These are phyloP conservation scores for Silvanus unidentatus DNA, from an alignment of 2,888 invertebrate genomes.

Conservation along the genomic window DNA sequence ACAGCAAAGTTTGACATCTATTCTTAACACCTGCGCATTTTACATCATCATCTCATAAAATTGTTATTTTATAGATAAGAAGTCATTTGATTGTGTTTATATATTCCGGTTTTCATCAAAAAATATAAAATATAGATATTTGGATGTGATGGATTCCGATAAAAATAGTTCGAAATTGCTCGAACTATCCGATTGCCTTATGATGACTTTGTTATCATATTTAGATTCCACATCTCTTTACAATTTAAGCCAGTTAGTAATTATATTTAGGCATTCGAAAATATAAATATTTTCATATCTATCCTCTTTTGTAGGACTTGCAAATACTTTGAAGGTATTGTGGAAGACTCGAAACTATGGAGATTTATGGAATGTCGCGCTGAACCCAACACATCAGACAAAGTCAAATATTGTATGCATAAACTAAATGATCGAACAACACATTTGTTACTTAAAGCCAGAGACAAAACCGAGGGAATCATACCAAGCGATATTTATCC, in stretches of 20 bases:
- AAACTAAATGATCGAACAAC: slow-evolving; percentile 31
- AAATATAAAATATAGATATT: too few species aligned
- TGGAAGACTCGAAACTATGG: slow-evolving; percentile 36
- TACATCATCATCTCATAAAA: too few species aligned
- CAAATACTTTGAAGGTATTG: slow-evolving; percentile 29
- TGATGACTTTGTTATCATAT: slow-evolving; percentile 33
- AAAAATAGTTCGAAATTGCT: slow-evolving; percentile 8
- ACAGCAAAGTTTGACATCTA: too few species aligned
- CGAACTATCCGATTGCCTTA: slow-evolving; percentile 33
- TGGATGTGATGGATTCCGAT: too few species aligned
- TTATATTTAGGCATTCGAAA: not conserved
- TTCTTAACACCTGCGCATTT: too few species aligned
- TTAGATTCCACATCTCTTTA: slow-evolving; percentile 36
- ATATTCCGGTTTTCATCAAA: too few species aligned
- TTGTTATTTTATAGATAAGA: too few species aligned
- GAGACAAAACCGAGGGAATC: slow-evolving; percentile 13
- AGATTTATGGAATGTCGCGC: slow-evolving; percentile 32
- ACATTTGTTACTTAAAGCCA: slow-evolving; percentile 21
- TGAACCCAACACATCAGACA: slow-evolving; percentile 30
- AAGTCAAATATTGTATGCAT: slow-evolving; percentile 32
- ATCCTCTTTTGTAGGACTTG: slow-evolving; percentile 29
- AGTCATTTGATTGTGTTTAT: too few species aligned
- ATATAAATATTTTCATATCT: not conserved
- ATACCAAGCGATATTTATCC: slow-evolving; percentile 19
- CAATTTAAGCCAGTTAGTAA: slow-evolving; percentile 33